Base-by-base conservation (phyloP, 1,140 invertebrate species). In the Diorhabda sublineata region DNA sequence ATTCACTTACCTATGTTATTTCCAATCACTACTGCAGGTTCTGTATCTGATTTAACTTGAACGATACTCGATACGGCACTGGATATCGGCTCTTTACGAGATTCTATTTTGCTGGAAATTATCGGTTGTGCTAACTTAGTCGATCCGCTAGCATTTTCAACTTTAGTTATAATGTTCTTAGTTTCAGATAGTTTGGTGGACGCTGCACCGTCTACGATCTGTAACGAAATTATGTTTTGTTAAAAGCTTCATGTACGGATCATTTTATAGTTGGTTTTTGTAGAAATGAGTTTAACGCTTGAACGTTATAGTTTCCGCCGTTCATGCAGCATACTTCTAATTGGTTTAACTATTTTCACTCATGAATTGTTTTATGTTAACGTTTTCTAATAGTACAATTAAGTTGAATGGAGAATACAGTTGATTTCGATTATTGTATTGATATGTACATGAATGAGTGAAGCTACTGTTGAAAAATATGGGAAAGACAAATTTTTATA, bases 1-100 rank as follows among this genome's bases (percentile, higher is more conserved):
- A 26, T 26, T 52, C 47, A 52, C 47, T 3, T 52, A 52, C 59
- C 88, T 7, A 91, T 86, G 74, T 91, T 91, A 77, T 91, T 91
- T 58, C 88, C 89, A 4, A 87, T 80, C 9, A 80, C 75, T 6
- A 79, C 70, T 3, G 76, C 77, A 44, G 78, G 76, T 66, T 79
- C 76, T 68, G 78, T 82, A 74, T 79, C 82, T 2, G 76, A 74
- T 42, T 77, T 81, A n/a, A 85, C 79, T 78, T 86, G 81, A 47
- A 87, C 81, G 58, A 85, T 74, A 68, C 82, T 85, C 42, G 80
- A 67, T 76, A 82, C 69, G 58, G 80, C 71, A 65, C 77, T 70
- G 69, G 81, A 79, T 45, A 68, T 66, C 47, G 66, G 60, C 59
- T 77, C 72, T 57, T 69, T 66, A 57, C 66, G 69, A 3, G 71